phyloP scores from a whole-genome alignment of 2,113 vertebrate species.

The Spilogale gracilis region DNA sequence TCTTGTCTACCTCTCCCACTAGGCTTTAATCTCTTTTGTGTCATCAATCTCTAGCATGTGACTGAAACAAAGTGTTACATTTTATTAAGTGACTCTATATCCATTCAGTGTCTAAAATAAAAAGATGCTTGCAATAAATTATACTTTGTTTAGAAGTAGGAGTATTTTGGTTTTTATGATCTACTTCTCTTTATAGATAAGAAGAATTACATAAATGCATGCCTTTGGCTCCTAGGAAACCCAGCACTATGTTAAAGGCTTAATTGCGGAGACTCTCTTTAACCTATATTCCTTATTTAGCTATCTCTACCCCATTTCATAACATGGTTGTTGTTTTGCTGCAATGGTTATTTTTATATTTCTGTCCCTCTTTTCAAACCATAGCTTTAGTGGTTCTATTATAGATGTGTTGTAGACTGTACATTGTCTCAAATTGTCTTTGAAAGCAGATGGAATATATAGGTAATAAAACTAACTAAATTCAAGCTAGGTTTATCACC shows the following conservation, averaged over 20 bases:
- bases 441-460: conserved; percentile 31
- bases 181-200: conserved; percentile 25
- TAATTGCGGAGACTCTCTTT: neutral
- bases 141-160: conserved; percentile 31
- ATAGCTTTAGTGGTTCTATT: conserved; percentile 1
- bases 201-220: conserved; percentile 25
- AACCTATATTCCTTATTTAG: conserved; percentile 40
- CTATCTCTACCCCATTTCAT: neutral
- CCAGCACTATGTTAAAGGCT: neutral
- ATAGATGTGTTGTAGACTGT: neutral
- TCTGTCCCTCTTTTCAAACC: neutral
- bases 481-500: neutral
- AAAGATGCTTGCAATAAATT: neutral
- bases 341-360: neutral
- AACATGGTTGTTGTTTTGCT: conserved; percentile 21
- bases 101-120: neutral
- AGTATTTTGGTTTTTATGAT: conserved; percentile 18
- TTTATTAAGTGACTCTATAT: neutral
- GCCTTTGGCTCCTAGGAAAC: conserved; percentile 30
- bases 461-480: conserved; percentile 21
- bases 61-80: neutral
- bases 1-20: neutral
- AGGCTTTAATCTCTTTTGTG: neutral
- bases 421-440: neutral
- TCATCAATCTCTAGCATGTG: neutral